Base-by-base conservation (phyloP, 2,797 vertebrate species). In the Cercopithecus neglectus region DNA sequence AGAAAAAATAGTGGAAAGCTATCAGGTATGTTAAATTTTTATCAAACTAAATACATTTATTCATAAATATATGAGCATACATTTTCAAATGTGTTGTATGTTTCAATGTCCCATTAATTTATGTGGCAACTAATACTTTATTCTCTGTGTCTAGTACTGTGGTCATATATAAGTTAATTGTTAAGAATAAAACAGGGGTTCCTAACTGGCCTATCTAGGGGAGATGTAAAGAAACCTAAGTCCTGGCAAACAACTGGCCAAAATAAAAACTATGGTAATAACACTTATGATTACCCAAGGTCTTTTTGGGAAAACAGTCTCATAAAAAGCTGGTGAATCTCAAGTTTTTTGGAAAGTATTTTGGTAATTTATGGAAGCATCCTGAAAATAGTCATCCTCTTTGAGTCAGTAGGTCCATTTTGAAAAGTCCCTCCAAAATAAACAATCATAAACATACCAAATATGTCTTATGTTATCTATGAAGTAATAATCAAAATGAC, bases 1-100 rank as follows among this genome's bases (percentile, higher is more conserved):
- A 92, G 99, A 99, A 97, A 99, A 98, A 97, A 98, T 99, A 33
- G 97, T 99, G 79, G 99, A 99, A 83, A 99, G 99, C 86, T 99
- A 99, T 98, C 99, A 99, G 99, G 99, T 99, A 79, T 98, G 99
- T 97, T 96, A 75, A 90, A 64, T 78, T 87, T 75, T 39, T 46
- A 55, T 76, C 53, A 36, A 67, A 3, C 1, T 72, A 92, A 89
- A 9, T 91, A 6, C 26, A 13, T 97, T 84, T 91, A 16, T 78
- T 96, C 0, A 57, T 93, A 96, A 89, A 72, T 75, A 67, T 48
- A 74, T n/a, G 7, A 39, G 1, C 6, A 50, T 46, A 64, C 0
- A 0, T 82, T 84, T 95, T 96, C n/a, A 92, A 93, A 82, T 89
- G 21, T 46, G 5, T 72, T 72, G 4, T 22, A 44, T 44, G 12